These are phyloP conservation scores for Tridacna gigas DNA, from an alignment of 2,888 invertebrate species.

Conservation along the genomic window DNA sequence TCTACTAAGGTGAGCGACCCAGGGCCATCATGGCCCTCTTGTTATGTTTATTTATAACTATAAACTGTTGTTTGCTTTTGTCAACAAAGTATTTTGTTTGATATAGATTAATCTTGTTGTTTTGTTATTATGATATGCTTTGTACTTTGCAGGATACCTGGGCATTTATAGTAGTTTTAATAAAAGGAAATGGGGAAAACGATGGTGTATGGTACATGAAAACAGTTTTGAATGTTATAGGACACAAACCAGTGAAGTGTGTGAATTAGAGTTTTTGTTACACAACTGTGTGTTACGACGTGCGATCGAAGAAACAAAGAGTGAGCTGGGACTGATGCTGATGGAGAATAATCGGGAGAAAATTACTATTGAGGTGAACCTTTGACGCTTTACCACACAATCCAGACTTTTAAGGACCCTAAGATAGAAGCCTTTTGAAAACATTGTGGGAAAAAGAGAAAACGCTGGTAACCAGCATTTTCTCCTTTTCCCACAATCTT, in stretches of 20 bases:
- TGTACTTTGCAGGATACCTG: conserved; percentile 70
- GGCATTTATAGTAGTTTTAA: conserved; percentile 80
- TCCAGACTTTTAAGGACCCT: neutral
- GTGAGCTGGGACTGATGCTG: conserved; percentile 78
- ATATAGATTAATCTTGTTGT: too few species aligned
- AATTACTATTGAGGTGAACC: conserved; percentile 80
- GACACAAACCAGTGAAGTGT: conserved; percentile 67
- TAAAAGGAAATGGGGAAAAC: conserved; percentile 76
- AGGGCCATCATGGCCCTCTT: too few species aligned
- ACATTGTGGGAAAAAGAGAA: too few species aligned
- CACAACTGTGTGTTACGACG: conserved; percentile 72
- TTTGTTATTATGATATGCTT: neutral
- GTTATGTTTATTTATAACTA: too few species aligned
- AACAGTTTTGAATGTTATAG: conserved; percentile 79
- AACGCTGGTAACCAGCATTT: too few species aligned
- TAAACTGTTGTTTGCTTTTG: too few species aligned
- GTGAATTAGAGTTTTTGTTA: conserved; percentile 76
- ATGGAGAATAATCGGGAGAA: conserved; percentile 72
- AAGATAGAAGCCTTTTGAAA: too few species aligned
- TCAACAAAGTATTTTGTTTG: too few species aligned
- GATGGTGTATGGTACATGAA: conserved; percentile 77
- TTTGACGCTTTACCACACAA: neutral
- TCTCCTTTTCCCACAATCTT: too few species aligned
- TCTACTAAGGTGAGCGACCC: too few species aligned
- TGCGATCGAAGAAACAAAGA: conserved; percentile 76